Evolutionary conservation across 2,797 vertebrate species (phyloP), one percentile per base, ranked within the genome.

Genomic region (Rhinatrema bivittatum): DNA sequence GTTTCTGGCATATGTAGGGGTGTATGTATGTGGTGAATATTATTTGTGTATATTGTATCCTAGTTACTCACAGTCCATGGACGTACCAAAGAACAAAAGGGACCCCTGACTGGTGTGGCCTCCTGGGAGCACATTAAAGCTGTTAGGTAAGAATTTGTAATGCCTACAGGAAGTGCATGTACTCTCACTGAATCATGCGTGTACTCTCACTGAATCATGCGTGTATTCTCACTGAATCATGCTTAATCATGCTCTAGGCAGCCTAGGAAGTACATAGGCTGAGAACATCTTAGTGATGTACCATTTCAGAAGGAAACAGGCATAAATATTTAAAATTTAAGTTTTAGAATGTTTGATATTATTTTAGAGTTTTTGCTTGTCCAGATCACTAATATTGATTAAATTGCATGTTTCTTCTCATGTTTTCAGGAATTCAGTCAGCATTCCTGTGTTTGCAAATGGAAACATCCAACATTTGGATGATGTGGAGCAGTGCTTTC

Each of bases 21-120:
- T 49, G 37, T 58, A 20, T 10, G 3, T 10, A 23, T 1, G 1
- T 9, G 7, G 0, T n/a, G n/a, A n/a, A n/a, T n/a, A n/a, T n/a
- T n/a, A n/a, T n/a, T n/a, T n/a, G n/a, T 39, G 6, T 39, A 19
- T 43, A 43, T 26, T 74, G 7, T 65, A 7, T 64, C 41, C 5
- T 41, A 98, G 94, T 53, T 98, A 51, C 70, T 98, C 59, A 96
- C 95, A 0, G 91, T 98, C 22, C 95, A 98, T 0, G 95, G 94
- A 26, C 87, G 95, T 48, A 98, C 95, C 53, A 98, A 97, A 67
- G 94, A 98, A 26, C 94, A 98, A 80, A 98, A 94, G 57, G 95
- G 95, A 21, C 74, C 91, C 0, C 60, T 88, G 56, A 88, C 92
- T 0, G 95, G 95, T 0, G 45, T 92, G 2, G 95, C 95, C 0